These are phyloP conservation scores for Addax nasomaculatus DNA, from an alignment of 2,113 vertebrate species.

Conservation along the genomic window DNA sequence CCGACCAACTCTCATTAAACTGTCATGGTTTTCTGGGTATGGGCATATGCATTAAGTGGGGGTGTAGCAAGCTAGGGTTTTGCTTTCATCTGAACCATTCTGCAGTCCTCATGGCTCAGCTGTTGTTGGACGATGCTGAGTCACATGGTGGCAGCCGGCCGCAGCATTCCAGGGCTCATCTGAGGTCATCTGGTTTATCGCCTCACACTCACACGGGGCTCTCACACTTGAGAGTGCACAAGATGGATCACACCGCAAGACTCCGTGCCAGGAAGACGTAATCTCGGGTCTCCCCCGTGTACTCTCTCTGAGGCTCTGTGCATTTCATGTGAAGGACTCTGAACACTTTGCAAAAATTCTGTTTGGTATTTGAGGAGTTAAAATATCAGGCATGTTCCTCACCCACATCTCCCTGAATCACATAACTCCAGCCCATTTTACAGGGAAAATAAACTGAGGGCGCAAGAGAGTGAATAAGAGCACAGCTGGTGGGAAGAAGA, in stretches of 20 bases:
- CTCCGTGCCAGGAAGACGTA: background rate
- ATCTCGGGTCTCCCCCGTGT: rapidly evolving
- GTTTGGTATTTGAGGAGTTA: background rate
- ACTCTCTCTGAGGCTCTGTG: background rate
- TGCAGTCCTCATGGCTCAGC: conserved; percentile 19
- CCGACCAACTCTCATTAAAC: background rate
- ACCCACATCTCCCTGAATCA: background rate
- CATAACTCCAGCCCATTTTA: background rate
- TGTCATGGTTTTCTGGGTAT: background rate
- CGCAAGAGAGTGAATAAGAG: background rate
- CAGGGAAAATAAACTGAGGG: background rate
- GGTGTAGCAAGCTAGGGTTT: background rate
- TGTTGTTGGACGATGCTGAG: background rate
- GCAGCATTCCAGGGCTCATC: background rate
- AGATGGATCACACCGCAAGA: background rate
- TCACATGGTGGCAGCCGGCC: background rate
- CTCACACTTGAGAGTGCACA: background rate
- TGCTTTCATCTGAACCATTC: conserved; percentile 20
- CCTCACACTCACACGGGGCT: background rate
- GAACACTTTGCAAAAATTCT: background rate
- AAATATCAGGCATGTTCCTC: background rate
- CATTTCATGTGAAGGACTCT: background rate
- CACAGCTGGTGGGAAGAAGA: background rate
- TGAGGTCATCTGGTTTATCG: background rate
- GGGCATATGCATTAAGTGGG: background rate